These are phyloP conservation scores for Mixornis gularis DNA, from an alignment of 2,113 vertebrate genomes.

Conservation along the genomic window DNA sequence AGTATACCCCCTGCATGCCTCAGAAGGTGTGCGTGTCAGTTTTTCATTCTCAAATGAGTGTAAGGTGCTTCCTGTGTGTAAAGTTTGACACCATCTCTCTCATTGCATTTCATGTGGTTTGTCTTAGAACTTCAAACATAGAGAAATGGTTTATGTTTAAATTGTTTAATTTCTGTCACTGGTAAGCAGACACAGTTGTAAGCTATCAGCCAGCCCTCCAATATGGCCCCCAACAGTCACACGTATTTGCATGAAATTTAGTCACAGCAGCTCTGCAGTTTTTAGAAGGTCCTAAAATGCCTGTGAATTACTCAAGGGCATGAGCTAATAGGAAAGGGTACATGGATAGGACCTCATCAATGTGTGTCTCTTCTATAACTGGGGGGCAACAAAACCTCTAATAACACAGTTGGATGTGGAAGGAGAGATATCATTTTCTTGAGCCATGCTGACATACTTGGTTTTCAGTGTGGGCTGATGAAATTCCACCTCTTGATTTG, in stretches of 20 bases:
- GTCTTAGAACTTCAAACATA: neutral
- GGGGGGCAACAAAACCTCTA: neutral
- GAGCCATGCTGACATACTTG: neutral
- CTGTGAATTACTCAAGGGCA: neutral
- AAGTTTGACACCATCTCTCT: neutral
- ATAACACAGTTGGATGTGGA: neutral
- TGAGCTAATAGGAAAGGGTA: neutral
- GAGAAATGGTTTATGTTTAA: neutral
- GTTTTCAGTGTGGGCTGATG: neutral
- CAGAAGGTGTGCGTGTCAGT: neutral
- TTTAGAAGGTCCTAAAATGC: neutral
- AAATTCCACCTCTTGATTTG: neutral
- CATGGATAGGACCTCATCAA: neutral
- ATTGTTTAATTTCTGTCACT: neutral
- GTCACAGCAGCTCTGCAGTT: neutral
- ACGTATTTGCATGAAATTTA: neutral
- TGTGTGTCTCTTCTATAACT: neutral
- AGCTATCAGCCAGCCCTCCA: neutral
- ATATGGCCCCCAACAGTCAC: neutral
- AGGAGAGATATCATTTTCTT: neutral
- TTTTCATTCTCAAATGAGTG: neutral
- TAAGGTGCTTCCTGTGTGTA: neutral
- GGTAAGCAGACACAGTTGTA: neutral
- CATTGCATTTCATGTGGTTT: neutral
- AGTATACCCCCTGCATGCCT: neutral